These are phyloP conservation scores for Origma solitaria DNA, from an alignment of 2,113 vertebrate species.

Conservation along the genomic window DNA sequence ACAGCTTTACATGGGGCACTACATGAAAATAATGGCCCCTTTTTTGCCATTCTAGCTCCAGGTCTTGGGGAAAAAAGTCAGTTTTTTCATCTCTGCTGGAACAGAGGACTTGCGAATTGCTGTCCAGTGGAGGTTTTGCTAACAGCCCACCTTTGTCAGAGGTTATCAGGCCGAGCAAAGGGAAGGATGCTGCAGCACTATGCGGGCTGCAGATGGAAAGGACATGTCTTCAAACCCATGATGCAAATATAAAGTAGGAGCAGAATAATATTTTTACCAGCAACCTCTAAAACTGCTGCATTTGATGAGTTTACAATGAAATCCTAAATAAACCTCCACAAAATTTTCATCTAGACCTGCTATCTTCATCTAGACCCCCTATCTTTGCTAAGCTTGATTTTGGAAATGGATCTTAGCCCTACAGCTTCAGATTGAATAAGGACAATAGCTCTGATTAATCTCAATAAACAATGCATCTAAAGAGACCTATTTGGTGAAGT, in stretches of 20 bases:
- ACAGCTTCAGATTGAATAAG: not conserved
- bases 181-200: not conserved
- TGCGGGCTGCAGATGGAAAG: constrained; percentile 17
- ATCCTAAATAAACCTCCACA: not conserved
- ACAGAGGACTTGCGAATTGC: not conserved
- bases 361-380: not conserved
- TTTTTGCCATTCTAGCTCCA: not conserved
- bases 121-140: not conserved
- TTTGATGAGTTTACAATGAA: not conserved
- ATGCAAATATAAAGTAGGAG: constrained; percentile 10
- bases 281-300: not conserved
- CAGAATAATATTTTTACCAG: constrained; percentile 4
- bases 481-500: not conserved
- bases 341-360: not conserved
- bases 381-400: not conserved
- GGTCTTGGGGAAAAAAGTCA: not conserved
- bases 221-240: not conserved
- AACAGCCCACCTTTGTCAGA: not conserved
- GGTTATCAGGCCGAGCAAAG: constrained; percentile 17
- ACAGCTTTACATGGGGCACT: not conserved
- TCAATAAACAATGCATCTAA: not conserved
- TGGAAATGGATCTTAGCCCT: not conserved
- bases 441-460: not conserved
- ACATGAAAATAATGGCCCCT: not conserved
- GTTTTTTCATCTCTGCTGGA: not conserved